phyloP scores from a whole-genome alignment of 2,797 vertebrate species.

The Ptychadena robeensis region DNA sequence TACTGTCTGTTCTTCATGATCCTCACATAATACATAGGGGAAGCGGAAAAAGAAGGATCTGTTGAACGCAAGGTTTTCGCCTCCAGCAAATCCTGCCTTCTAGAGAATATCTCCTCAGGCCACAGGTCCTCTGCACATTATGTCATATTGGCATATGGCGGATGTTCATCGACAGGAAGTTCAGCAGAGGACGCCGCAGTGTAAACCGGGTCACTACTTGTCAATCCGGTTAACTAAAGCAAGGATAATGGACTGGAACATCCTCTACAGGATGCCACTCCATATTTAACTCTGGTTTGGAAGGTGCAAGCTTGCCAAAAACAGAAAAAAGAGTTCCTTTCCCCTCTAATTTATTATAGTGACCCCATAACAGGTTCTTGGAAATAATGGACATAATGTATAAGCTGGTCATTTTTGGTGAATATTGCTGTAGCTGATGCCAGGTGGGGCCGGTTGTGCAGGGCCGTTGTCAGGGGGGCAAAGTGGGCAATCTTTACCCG shows the following conservation, averaged over 20 bases:
- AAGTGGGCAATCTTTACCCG: too few species aligned
- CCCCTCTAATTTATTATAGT: too few species aligned
- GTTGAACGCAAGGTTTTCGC: neutral
- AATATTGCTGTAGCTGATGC: too few species aligned
- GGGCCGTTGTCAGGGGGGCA: too few species aligned
- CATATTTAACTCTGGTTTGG: too few species aligned
- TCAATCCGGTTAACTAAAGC: neutral
- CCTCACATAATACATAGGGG: neutral
- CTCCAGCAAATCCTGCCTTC: slow-evolving; percentile 42
- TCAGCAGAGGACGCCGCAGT: slow-evolving; percentile 2
- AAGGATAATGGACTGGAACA: neutral
- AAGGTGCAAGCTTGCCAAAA: too few species aligned
- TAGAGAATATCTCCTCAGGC: slow-evolving; percentile 8
- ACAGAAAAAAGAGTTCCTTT: too few species aligned
- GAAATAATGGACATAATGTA: too few species aligned
- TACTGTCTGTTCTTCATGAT: slow-evolving; percentile 43
- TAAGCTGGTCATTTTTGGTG: too few species aligned
- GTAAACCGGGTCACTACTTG: neutral
- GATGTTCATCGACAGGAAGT: slow-evolving; percentile 17
- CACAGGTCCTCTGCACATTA: slow-evolving; percentile 5
- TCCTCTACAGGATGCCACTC: too few species aligned
- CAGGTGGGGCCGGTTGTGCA: too few species aligned
- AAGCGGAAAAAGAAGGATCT: neutral
- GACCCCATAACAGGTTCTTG: too few species aligned
- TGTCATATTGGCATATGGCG: neutral